Evolutionary conservation across 1,140 invertebrate species (phyloP).

Genomic region (Anastatus disparis): DNA sequence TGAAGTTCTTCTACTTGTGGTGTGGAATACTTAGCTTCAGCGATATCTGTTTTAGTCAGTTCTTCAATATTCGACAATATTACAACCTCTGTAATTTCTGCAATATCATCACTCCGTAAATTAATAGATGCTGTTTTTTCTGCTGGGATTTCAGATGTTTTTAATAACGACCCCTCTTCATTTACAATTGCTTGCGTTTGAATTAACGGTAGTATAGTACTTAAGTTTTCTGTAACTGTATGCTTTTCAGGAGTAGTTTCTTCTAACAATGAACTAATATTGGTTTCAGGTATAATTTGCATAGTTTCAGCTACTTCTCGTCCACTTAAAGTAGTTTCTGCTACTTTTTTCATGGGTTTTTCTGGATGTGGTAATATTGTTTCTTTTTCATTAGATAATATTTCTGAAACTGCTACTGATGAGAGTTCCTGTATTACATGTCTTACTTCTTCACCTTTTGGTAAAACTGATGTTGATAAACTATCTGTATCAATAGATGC

Average conservation of each 20-base stretch:
- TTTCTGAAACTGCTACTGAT: slow-evolving; percentile 52
- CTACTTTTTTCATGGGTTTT: slow-evolving; percentile 44
- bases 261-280: slow-evolving; percentile 47
- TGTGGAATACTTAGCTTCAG: too few relatives aligned
- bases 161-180: slow-evolving; percentile 49
- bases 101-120: slow-evolving; percentile 49
- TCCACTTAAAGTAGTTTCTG: slow-evolving; percentile 50
- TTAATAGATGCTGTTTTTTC: slow-evolving; percentile 46
- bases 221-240: slow-evolving; percentile 49
- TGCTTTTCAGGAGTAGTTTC: slow-evolving; percentile 46
- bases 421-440: slow-evolving; percentile 34
- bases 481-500: background rate
- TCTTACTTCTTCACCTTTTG: background rate
- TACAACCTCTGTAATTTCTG: slow-evolving; percentile 53
- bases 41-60: slow-evolving; percentile 39
- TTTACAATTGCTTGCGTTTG: slow-evolving; percentile 48
- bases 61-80: slow-evolving; percentile 48
- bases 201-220: slow-evolving; percentile 51
- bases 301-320: slow-evolving; percentile 54
- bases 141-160: slow-evolving; percentile 35
- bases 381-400: slow-evolving; percentile 55
- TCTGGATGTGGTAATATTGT: slow-evolving; percentile 40
- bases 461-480: background rate
- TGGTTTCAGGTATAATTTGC: slow-evolving; percentile 51
- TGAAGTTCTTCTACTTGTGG: slow-evolving; percentile 47